A percentile compares a stretch with the other conserved stretches of the same genome.
phyloP scores from a whole-genome alignment of 1,140 invertebrate genomes.

The Drosophila pallidifrons region DNA sequence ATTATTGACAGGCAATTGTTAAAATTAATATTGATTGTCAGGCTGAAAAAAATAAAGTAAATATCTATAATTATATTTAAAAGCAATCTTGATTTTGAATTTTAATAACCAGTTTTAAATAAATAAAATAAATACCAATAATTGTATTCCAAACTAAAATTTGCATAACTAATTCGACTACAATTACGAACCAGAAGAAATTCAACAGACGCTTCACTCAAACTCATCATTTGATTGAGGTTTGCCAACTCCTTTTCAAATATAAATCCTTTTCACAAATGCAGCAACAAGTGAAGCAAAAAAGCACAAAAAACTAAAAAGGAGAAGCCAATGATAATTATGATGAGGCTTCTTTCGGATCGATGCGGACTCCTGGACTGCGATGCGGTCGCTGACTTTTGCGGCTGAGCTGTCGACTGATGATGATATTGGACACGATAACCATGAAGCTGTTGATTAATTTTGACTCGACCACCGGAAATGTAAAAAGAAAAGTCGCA shows the following conservation, averaged over 20 bases:
- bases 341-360: constrained; percentile 56
- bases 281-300: constrained; percentile 14
- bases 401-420: constrained; percentile 14
- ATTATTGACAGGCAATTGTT: too few relatives aligned
- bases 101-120: too few relatives aligned
- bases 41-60: too few relatives aligned
- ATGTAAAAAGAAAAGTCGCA: constrained; percentile 65
- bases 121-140: too few relatives aligned
- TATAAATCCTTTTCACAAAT: constrained; percentile 55
- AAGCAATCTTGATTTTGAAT: too few relatives aligned
- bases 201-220: constrained; percentile 1
- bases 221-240: constrained; percentile 56
- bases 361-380: constrained; percentile 17
- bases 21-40: too few relatives aligned
- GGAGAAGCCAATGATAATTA: constrained; percentile 63
- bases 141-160: not conserved
- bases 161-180: too few relatives aligned
- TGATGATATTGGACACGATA: constrained; percentile 54
- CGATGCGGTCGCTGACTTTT: constrained; percentile 62
- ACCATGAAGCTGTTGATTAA: constrained; percentile 77
- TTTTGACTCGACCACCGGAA: constrained; percentile 74
- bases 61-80: too few relatives aligned
- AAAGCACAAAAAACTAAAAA: constrained; percentile 32
- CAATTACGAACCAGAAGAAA: not conserved
- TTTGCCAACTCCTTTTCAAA: constrained; percentile 40